Percentiles rank a stretch among this genome's conserved stretches.
These are phyloP conservation scores for Limnephilus rhombicus DNA, from an alignment of 2,888 invertebrate species.

Conservation along the genomic window DNA sequence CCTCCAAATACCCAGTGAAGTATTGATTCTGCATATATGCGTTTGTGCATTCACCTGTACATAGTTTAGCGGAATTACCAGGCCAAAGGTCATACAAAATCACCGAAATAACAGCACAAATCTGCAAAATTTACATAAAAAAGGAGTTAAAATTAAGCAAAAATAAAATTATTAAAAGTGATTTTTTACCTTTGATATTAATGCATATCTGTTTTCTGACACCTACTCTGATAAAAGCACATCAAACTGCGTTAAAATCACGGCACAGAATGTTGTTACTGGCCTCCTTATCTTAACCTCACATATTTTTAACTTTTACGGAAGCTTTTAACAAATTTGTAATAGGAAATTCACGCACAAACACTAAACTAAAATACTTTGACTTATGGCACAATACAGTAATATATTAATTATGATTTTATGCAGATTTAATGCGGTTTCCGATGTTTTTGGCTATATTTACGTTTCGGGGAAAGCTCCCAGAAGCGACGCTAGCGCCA, in stretches of 20 bases:
- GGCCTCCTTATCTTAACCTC: neutral
- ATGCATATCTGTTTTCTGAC: neutral
- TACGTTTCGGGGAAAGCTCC: constrained; percentile 6
- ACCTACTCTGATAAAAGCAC: neutral
- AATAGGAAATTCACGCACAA: neutral
- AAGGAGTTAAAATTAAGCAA: neutral
- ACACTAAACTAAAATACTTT: neutral
- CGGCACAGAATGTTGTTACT: neutral
- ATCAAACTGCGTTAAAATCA: neutral
- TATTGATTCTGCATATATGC: neutral
- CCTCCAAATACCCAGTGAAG: neutral
- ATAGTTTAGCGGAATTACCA: neutral
- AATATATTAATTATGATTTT: neutral
- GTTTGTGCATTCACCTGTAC: neutral
- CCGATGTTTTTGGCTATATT: neutral
- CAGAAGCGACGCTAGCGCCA: constrained; percentile 27
- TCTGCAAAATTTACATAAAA: neutral
- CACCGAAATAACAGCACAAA: neutral
- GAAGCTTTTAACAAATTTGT: neutral
- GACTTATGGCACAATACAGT: neutral
- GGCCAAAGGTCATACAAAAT: neutral
- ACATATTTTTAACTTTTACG: neutral
- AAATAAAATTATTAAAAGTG: neutral
- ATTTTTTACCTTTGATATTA: neutral
- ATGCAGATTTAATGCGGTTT: neutral